Percentiles rank a stretch among this genome's conserved stretches.
phyloP scores from a whole-genome alignment of 2,797 vertebrate species.

The Peromyscus aztecus region DNA sequence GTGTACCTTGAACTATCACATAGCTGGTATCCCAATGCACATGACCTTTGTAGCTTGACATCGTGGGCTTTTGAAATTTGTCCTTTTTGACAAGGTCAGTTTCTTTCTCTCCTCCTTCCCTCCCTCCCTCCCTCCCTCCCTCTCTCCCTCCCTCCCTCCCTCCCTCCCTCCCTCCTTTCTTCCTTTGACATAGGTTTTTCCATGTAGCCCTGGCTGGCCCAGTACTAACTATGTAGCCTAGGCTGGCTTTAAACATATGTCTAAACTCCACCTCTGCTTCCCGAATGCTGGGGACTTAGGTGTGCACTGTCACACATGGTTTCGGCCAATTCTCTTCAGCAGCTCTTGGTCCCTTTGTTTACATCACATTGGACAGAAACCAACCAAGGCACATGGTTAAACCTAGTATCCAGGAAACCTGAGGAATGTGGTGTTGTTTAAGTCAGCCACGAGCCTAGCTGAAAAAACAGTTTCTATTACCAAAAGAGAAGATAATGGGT shows the following conservation, averaged over 20 bases:
- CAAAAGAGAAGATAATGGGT: neutral
- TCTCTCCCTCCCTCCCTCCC: too few species aligned
- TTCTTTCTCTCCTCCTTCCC: neutral
- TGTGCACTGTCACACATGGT: neutral
- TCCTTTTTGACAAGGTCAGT: constrained; percentile 8
- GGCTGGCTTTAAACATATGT: neutral
- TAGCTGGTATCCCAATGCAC: neutral
- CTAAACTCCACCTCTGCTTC: neutral
- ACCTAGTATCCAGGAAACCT: neutral
- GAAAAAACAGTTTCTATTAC: constrained; percentile 44
- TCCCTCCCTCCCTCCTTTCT: neutral
- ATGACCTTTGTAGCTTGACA: constrained; percentile 46
- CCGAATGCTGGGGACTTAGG: neutral
- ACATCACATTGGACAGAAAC: constrained; percentile 9
- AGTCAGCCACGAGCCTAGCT: neutral
- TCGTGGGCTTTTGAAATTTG: constrained; percentile 49
- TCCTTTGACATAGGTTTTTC: neutral
- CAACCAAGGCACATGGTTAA: neutral
- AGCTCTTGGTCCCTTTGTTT: constrained; percentile 33
- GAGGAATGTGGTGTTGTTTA: constrained; percentile 13
- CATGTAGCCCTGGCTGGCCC: neutral
- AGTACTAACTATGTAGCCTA: neutral
- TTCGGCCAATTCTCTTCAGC: neutral
- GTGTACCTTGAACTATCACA: constrained; percentile 30
- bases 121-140: too few species aligned